These are phyloP conservation scores for Pammene aurita DNA, from an alignment of 2,888 invertebrate genomes.

Conservation along the genomic window DNA sequence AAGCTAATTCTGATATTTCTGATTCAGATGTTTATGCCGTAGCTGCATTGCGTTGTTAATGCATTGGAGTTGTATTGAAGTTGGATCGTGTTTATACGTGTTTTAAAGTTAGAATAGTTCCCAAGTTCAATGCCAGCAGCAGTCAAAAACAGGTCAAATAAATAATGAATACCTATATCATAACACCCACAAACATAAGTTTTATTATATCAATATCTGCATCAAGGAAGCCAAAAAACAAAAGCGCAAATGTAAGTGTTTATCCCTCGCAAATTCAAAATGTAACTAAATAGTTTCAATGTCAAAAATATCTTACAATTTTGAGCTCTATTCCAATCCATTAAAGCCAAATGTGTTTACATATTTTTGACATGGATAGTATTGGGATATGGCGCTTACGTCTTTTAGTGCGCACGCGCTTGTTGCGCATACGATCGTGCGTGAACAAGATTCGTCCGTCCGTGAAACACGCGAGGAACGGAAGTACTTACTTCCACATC, in stretches of 20 bases:
- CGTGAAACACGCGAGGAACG: slow-evolving; percentile 34
- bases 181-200: background rate
- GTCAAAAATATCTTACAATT: background rate
- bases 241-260: slow-evolving; percentile 18
- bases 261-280: background rate
- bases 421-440: slow-evolving; percentile 40
- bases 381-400: background rate
- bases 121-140: too few species aligned
- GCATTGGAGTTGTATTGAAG: too few species aligned
- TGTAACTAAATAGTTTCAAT: background rate
- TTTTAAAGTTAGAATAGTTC: too few species aligned
- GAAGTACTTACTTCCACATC: slow-evolving; percentile 42
- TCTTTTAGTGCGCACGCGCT: background rate
- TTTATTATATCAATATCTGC: background rate
- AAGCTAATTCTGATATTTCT: too few species aligned
- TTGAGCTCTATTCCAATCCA: background rate
- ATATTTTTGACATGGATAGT: background rate
- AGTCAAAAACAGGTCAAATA: background rate
- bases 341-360: background rate
- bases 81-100: too few species aligned
- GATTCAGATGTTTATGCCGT: too few species aligned
- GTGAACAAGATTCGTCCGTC: slow-evolving; percentile 25
- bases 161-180: background rate
- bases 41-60: too few species aligned
- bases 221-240: slow-evolving; percentile 32